phyloP scores from a whole-genome alignment of 2,797 vertebrate genomes.

The Nannoperca obscura region DNA sequence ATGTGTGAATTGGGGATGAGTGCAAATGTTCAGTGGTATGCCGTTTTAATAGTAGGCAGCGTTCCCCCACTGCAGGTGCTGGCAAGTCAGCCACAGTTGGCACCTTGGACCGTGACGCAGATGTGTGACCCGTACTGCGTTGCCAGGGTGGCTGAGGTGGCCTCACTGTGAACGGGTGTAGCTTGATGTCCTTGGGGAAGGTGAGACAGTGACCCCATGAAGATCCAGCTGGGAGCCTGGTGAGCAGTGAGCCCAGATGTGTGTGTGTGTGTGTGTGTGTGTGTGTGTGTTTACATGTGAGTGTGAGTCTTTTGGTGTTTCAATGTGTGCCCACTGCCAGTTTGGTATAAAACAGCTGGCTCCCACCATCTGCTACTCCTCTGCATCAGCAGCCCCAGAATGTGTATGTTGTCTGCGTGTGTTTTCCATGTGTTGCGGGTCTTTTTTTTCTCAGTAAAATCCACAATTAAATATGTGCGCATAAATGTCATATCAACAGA shows the following conservation, averaged over 20 bases:
- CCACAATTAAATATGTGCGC: conserved; percentile 31
- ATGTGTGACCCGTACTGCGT: conserved; percentile 46
- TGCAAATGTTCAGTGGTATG: conserved; percentile 18
- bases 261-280: conserved; percentile 63
- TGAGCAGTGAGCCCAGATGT: conserved; percentile 73
- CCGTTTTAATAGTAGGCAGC: conserved; percentile 36
- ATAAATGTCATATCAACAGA: conserved; percentile 34
- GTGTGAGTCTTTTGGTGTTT: conserved; percentile 64
- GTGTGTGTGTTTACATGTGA: conserved; percentile 32
- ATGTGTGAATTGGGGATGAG: conserved; percentile 26
- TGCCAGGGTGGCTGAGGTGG: conserved; percentile 46
- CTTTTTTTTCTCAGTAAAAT: conserved; percentile 30
- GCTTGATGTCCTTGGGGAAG: conserved; percentile 74
- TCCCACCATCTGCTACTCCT: conserved; percentile 84
- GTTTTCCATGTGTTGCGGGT: conserved; percentile 48
- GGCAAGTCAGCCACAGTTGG: conserved; percentile 43
- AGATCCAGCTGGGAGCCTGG: conserved; percentile 73
- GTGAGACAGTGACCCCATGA: conserved; percentile 71
- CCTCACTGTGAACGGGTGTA: conserved; percentile 43
- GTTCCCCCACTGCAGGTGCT: conserved; percentile 40
- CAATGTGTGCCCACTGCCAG: conserved; percentile 78
- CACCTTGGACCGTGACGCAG: conserved; percentile 55
- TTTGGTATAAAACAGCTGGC: conserved; percentile 84
- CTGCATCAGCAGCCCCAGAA: conserved; percentile 62
- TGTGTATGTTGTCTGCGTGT: conserved; percentile 54